phyloP scores from a whole-genome alignment of 2,888 invertebrate genomes.

The Tetragonisca angustula region DNA sequence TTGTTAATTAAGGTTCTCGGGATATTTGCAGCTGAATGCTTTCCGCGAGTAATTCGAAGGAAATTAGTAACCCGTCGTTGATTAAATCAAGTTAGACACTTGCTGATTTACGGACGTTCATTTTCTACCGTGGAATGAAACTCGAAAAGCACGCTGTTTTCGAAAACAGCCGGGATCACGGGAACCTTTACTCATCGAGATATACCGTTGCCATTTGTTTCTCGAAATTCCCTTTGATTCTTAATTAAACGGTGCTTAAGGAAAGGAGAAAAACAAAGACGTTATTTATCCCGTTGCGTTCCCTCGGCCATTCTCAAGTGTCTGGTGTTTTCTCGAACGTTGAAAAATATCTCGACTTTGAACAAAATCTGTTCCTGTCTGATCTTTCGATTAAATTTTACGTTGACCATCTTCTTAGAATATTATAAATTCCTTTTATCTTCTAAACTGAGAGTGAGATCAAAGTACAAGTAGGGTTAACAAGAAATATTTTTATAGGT shows the following conservation, averaged over 20 bases:
- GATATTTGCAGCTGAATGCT: constrained; percentile 18
- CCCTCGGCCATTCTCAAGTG: no score
- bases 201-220: not conserved
- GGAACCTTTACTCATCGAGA: not conserved
- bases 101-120: not conserved
- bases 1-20: constrained; percentile 38
- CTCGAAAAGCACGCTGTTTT: not conserved
- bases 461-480: no score
- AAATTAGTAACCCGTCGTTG: constrained; percentile 27
- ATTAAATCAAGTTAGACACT: constrained; percentile 17
- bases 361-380: no score
- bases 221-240: not conserved
- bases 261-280: no score
- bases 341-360: no score
- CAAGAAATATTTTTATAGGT: no score
- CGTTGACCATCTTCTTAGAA: no score
- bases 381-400: no score
- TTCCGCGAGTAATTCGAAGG: not conserved
- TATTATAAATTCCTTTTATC: no score
- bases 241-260: not conserved
- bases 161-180: not conserved
- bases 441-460: no score
- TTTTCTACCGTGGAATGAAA: constrained; percentile 6
- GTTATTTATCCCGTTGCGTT: no score
- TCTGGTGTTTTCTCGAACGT: no score